phyloP scores from a whole-genome alignment of 2,797 vertebrate species.

The Odontamblyopus lacepedii region DNA sequence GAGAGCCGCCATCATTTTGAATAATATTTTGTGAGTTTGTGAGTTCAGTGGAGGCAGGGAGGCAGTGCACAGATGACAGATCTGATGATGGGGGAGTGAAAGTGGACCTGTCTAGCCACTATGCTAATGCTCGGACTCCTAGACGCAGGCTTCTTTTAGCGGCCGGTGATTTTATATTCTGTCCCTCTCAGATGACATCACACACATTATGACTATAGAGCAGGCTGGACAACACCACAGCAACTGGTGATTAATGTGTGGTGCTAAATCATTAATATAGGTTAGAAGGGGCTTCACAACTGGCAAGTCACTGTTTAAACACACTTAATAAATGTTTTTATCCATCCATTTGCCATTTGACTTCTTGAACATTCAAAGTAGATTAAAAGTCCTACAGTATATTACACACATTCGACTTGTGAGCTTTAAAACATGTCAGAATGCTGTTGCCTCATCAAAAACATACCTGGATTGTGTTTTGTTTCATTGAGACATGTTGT shows the following conservation, averaged over 20 bases:
- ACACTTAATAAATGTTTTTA: not conserved
- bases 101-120: slow-evolving; percentile 77
- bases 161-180: slow-evolving; percentile 48
- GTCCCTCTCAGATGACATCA: slow-evolving; percentile 53
- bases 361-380: not conserved
- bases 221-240: slow-evolving; percentile 26
- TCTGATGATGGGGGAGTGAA: slow-evolving; percentile 64
- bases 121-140: slow-evolving; percentile 77
- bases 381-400: not conserved
- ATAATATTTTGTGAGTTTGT: slow-evolving; percentile 64
- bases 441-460: no score
- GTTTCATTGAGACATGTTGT: no score
- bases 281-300: not conserved
- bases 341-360: not conserved
- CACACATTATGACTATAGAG: slow-evolving; percentile 30
- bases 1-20: slow-evolving; percentile 66
- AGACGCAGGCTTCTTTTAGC: slow-evolving; percentile 68
- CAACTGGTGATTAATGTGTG: slow-evolving; percentile 24
- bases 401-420: no score
- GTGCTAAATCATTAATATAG: slow-evolving; percentile 15
- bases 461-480: no score
- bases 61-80: slow-evolving; percentile 55
- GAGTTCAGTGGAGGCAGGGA: slow-evolving; percentile 19
- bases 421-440: no score
- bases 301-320: not conserved